These are phyloP conservation scores for Microctenopoma steveboyesi DNA, from an alignment of 2,797 vertebrate genomes.

Conservation along the genomic window DNA sequence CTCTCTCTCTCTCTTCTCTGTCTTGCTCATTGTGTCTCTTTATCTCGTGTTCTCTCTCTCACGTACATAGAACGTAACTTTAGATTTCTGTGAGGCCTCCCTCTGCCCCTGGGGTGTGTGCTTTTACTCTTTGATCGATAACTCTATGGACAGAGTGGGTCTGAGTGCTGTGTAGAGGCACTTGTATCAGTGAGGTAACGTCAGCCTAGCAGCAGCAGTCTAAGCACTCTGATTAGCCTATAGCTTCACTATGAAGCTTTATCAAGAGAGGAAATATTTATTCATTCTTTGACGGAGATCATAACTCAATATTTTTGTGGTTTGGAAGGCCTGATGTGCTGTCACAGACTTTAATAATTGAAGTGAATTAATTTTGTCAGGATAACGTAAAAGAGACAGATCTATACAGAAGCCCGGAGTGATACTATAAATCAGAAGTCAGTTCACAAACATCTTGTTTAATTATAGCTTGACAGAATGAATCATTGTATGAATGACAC, in stretches of 20 bases:
- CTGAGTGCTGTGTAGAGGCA: slow-evolving; percentile 74
- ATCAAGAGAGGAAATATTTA: slow-evolving; percentile 8
- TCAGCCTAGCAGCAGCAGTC: slow-evolving; percentile 39
- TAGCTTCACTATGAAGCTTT: slow-evolving; percentile 22
- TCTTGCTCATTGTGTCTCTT: slow-evolving; percentile 1
- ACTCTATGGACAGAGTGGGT: slow-evolving; percentile 76
- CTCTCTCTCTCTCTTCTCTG: slow-evolving; percentile 4
- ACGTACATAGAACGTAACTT: slow-evolving; percentile 69
- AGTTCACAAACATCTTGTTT: neutral
- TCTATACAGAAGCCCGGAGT: neutral
- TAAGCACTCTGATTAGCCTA: slow-evolving; percentile 51
- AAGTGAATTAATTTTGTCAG: neutral
- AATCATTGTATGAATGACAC: slow-evolving; percentile 5
- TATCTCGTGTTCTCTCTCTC: neutral
- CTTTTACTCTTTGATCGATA: slow-evolving; percentile 83
- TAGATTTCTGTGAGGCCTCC: slow-evolving; percentile 72
- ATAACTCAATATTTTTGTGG: slow-evolving; percentile 24
- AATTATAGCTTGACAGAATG: neutral
- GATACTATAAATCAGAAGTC: slow-evolving; percentile 1
- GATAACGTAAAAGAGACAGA: neutral
- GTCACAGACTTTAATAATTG: slow-evolving; percentile 4
- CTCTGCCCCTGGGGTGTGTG: slow-evolving; percentile 70
- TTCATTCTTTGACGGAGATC: slow-evolving; percentile 18
- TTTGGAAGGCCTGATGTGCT: slow-evolving; percentile 1
- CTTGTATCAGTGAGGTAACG: slow-evolving; percentile 66